A percentile compares a stretch with the other conserved stretches of the same genome.
These are phyloP conservation scores for Papilio gigon DNA, from an alignment of 2,888 invertebrate genomes.

Conservation along the genomic window DNA sequence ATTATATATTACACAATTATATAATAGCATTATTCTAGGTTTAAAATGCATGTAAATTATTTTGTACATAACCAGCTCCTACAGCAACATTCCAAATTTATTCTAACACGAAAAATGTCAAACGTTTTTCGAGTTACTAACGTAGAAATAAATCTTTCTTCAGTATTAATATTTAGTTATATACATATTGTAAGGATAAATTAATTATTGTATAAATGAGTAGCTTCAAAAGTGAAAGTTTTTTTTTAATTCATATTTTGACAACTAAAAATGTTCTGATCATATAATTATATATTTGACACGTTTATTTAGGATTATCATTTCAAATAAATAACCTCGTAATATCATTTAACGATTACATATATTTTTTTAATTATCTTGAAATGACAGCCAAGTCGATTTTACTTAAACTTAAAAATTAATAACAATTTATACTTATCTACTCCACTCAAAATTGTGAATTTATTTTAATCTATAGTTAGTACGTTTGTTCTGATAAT, in stretches of 20 bases:
- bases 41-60: conserved; percentile 28
- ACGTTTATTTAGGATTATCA: too few relatives aligned
- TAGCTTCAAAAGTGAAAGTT: neutral
- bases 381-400: too few relatives aligned
- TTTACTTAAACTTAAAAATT: too few relatives aligned
- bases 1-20: neutral
- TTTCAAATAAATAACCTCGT: too few relatives aligned
- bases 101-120: conserved; percentile 55
- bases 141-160: conserved; percentile 25
- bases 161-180: conserved; percentile 3
- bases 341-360: too few relatives aligned
- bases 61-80: conserved; percentile 47
- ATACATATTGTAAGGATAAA: conserved; percentile 15
- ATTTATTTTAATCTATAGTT: too few relatives aligned
- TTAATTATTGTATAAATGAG: conserved; percentile 11
- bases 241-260: neutral
- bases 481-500: too few relatives aligned
- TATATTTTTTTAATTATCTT: too few relatives aligned
- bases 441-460: too few relatives aligned
- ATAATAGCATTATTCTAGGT: conserved; percentile 7
- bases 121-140: conserved; percentile 57
- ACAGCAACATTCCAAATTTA: conserved; percentile 77
- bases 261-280: neutral
- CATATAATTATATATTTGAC: too few relatives aligned
- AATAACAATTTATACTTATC: too few relatives aligned